Conservation (phyloP, 2,113 vertebrate genomes). For the Pachycephala philippinensis region DNA sequence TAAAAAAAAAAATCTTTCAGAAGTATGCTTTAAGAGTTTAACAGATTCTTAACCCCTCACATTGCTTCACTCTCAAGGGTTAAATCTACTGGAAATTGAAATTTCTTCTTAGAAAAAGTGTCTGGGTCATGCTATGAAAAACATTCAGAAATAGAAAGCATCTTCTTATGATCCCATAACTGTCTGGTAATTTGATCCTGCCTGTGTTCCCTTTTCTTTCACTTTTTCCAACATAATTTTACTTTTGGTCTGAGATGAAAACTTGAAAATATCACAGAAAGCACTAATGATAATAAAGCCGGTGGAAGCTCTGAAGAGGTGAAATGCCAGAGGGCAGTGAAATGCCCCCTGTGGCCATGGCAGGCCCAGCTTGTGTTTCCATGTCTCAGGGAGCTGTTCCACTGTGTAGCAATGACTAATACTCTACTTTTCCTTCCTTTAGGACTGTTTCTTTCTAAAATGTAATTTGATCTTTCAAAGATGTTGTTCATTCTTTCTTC, state of each 20-base stretch:
- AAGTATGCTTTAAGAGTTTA: neutral
- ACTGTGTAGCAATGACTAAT: neutral
- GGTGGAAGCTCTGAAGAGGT: neutral
- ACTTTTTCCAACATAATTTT: neutral
- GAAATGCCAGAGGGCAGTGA: neutral
- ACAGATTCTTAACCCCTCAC: neutral
- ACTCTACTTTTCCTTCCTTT: neutral
- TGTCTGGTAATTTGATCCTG: neutral
- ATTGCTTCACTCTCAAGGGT: neutral
- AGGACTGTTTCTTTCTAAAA: neutral
- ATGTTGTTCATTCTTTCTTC: neutral
- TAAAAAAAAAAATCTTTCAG: neutral
- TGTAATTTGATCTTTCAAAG: neutral
- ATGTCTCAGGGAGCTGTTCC: neutral
- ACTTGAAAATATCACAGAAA: neutral
- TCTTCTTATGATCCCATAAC: neutral
- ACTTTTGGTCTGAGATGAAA: neutral
- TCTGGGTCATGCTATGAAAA: neutral
- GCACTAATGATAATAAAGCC: neutral
- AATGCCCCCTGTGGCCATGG: neutral
- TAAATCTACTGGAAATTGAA: neutral
- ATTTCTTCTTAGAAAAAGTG: neutral
- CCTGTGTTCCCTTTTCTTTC: neutral
- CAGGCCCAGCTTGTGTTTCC: neutral
- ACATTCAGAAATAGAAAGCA: neutral